Percentiles rank a stretch among this genome's conserved stretches.
These are phyloP conservation scores for Himantopus leucocephalus DNA, from an alignment of 2,113 vertebrate species.

Conservation along the genomic window DNA sequence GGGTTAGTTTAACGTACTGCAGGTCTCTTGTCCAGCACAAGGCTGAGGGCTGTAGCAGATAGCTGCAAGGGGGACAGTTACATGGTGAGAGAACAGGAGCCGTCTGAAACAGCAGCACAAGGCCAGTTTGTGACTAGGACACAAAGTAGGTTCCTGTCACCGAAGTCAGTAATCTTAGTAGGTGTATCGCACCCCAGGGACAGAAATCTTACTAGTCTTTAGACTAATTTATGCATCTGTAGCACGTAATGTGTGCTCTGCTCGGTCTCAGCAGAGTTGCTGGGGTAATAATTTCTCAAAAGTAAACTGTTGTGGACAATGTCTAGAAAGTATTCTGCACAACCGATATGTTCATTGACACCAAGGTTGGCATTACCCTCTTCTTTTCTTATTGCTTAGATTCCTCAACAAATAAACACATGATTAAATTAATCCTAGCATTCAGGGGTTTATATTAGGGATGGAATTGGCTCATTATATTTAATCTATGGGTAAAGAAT, in stretches of 20 bases:
- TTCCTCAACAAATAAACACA: conserved; percentile 6
- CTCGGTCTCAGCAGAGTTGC: not conserved
- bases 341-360: not conserved
- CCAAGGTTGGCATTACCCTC: not conserved
- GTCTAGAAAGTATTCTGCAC: not conserved
- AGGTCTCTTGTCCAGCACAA: not conserved
- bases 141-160: not conserved
- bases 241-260: not conserved
- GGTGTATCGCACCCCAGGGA: not conserved
- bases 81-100: not conserved
- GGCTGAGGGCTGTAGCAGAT: not conserved
- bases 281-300: not conserved
- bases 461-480: not conserved
- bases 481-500: not conserved
- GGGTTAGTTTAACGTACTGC: not conserved
- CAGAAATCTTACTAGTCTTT: not conserved
- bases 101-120: not conserved
- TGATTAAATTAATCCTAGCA: not conserved
- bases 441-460: not conserved
- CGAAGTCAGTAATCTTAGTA: not conserved
- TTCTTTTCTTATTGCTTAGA: not conserved
- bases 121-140: not conserved
- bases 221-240: not conserved
- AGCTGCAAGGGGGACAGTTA: not conserved
- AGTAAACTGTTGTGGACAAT: not conserved